phyloP scores from a whole-genome alignment of 2,888 invertebrate genomes.

The Cordilura impudica region DNA sequence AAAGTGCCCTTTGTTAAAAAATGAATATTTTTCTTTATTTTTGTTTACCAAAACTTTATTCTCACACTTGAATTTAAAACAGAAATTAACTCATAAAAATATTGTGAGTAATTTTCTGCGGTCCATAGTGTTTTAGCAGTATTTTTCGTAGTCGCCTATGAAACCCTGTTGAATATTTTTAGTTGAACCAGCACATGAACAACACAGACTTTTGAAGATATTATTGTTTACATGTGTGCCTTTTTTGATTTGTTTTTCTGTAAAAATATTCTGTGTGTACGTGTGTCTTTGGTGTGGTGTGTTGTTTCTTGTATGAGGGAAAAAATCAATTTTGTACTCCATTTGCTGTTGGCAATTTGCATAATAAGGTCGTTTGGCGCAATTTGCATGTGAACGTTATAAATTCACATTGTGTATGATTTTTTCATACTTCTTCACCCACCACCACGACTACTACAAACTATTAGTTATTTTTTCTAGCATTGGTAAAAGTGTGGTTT shows the following conservation, averaged over 20 bases:
- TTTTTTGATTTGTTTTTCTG: not conserved
- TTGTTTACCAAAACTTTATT: too few species aligned
- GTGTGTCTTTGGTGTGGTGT: not conserved
- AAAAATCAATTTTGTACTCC: constrained; percentile 78
- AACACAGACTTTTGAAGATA: constrained; percentile 22
- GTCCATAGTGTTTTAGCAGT: too few species aligned
- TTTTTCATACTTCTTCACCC: not conserved
- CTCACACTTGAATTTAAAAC: too few species aligned
- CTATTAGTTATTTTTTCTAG: not conserved
- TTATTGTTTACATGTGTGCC: not conserved
- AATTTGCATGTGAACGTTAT: constrained; percentile 78
- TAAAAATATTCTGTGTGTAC: not conserved
- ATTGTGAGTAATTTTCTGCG: too few species aligned
- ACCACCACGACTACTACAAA: not conserved
- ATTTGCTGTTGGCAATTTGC: constrained; percentile 78
- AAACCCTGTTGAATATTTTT: constrained; percentile 18
- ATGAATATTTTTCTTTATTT: too few species aligned
- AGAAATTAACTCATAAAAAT: too few species aligned
- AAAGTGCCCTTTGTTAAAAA: too few species aligned
- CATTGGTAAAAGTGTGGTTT: not conserved
- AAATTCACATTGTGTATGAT: constrained; percentile 70
- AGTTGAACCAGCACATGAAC: not conserved
- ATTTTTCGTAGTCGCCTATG: not conserved
- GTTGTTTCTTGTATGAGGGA: constrained; percentile 49
- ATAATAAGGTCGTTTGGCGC: constrained; percentile 78